Percentiles rank a stretch among this genome's conserved stretches.
These are phyloP conservation scores for Delphinus delphis DNA, from an alignment of 2,113 vertebrate genomes.

Conservation along the genomic window DNA sequence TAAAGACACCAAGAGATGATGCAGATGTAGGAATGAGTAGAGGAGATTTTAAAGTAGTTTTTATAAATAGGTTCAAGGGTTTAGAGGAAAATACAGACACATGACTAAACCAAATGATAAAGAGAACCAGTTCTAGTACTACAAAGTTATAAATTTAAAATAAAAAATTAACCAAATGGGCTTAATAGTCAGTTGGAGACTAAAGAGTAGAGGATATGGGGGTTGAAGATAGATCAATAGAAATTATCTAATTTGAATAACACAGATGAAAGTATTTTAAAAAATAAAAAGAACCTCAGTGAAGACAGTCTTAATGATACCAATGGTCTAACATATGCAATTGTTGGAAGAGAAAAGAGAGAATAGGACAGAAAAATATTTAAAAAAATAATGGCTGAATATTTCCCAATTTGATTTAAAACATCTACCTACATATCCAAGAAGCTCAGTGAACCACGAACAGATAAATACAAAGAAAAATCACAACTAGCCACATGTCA, in stretches of 20 bases:
- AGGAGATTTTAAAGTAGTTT: neutral
- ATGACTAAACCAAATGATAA: constrained; percentile 22
- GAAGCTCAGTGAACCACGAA: neutral
- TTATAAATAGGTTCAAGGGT: constrained; percentile 13
- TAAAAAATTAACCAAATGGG: neutral
- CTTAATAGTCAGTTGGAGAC: neutral
- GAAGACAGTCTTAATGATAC: neutral
- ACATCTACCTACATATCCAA: neutral
- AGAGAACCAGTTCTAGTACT: neutral
- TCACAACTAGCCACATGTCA: neutral
- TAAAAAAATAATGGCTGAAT: neutral
- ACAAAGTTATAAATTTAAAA: neutral
- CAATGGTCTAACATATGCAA: neutral
- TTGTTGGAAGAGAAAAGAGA: neutral
- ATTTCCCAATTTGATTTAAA: neutral
- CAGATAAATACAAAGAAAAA: neutral
- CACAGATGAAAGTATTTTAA: neutral
- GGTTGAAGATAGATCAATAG: neutral
- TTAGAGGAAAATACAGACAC: constrained; percentile 23
- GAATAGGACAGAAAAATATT: neutral
- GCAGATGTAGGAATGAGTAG: neutral
- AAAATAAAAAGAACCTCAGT: neutral
- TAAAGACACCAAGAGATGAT: neutral
- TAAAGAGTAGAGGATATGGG: neutral
- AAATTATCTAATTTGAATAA: neutral